Conservation (phyloP, 2,888 invertebrate genomes). For the Netelia inedita region DNA sequence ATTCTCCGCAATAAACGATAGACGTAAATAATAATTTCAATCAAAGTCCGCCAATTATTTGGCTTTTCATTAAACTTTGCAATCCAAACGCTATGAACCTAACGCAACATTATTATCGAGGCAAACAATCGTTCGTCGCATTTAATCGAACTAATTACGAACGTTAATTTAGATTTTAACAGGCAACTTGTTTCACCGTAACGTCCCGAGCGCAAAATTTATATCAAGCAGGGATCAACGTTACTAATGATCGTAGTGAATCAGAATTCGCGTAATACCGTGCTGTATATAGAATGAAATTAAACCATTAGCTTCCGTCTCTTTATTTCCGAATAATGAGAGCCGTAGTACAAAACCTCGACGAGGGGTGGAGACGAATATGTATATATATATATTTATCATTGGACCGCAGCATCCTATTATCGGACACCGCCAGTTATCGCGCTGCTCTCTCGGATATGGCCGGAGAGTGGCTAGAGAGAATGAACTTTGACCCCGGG, state of each 20-base stretch:
- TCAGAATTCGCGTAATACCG: background rate
- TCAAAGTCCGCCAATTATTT: no score
- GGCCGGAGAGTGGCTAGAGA: background rate
- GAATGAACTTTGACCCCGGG: constrained; percentile 34
- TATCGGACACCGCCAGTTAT: constrained; percentile 28
- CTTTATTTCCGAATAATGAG: background rate
- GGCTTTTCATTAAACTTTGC: no score
- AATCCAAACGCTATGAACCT: no score
- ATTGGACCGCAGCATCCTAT: background rate
- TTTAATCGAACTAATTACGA: no score
- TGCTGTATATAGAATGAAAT: background rate
- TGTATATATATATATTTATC: constrained; percentile 8
- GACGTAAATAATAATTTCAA: no score
- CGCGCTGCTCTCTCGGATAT: constrained; percentile 27
- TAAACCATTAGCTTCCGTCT: background rate
- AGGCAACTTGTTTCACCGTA: no score
- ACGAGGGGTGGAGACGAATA: constrained; percentile 13
- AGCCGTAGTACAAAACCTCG: background rate
- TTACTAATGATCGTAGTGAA: background rate
- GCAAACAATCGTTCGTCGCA: no score
- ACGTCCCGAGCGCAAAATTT: no score
- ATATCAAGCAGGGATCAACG: no score
- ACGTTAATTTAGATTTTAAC: no score
- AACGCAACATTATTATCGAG: no score
- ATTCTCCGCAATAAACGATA: no score